phyloP scores from a whole-genome alignment of 2,113 vertebrate species.

The Mormyrus lacerda region DNA sequence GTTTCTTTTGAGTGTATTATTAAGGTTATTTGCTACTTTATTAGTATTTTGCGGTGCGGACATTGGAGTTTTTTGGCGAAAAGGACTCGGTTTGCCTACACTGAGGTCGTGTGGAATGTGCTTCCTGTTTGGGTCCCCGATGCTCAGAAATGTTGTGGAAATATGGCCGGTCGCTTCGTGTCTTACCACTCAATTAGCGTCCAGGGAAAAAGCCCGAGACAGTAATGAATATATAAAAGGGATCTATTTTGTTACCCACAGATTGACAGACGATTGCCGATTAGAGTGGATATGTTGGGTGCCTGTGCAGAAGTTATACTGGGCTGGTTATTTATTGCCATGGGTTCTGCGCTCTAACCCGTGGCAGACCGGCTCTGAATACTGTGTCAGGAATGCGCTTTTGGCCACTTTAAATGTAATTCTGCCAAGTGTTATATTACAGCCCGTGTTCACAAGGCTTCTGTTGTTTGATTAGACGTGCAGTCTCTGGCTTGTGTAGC shows the following conservation, averaged over 20 bases:
- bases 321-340: neutral
- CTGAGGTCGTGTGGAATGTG: conserved; percentile 44
- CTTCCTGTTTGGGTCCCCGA: conserved; percentile 45
- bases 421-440: neutral
- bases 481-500: neutral
- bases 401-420: conserved; percentile 2
- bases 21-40: neutral
- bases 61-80: conserved; percentile 24
- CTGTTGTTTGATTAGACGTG: neutral
- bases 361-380: neutral
- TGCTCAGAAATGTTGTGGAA: conserved; percentile 26
- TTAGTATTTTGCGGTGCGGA: conserved; percentile 4
- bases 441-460: neutral
- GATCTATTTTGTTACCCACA: neutral
- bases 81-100: neutral
- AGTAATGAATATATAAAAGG: neutral
- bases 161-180: neutral
- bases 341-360: neutral
- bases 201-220: neutral
- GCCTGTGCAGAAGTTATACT: neutral
- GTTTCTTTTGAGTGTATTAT: neutral
- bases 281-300: neutral
- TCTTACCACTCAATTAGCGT: neutral
- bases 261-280: neutral
- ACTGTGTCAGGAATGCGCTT: neutral